phyloP scores from a whole-genome alignment of 2,113 vertebrate species.

The Tragelaphus strepsiceros region DNA sequence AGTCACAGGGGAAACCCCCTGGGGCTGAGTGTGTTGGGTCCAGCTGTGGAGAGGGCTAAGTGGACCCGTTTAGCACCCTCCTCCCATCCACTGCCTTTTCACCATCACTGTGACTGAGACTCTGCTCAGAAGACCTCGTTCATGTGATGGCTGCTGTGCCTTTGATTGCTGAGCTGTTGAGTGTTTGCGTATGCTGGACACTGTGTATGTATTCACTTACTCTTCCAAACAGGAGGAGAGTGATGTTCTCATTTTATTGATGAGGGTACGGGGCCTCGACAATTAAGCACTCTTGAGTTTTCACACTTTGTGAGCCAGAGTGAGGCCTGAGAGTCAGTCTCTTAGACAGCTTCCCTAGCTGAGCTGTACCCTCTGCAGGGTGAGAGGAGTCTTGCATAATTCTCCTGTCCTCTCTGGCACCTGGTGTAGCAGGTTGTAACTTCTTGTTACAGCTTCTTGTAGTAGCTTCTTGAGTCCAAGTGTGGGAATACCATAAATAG shows the following conservation, averaged over 20 bases:
- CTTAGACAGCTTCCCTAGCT: background rate
- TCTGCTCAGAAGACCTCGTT: background rate
- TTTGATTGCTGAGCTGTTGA: background rate
- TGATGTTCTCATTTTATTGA: background rate
- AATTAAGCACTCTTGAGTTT: background rate
- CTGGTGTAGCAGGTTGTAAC: background rate
- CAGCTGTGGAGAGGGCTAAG: background rate
- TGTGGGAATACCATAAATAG: background rate
- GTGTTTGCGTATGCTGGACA: background rate
- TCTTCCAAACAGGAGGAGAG: background rate
- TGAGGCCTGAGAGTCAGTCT: background rate
- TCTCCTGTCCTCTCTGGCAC: background rate
- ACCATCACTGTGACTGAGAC: rapidly evolving
- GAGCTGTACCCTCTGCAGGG: background rate
- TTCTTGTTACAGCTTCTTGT: background rate
- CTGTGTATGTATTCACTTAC: background rate
- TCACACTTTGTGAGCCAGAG: background rate
- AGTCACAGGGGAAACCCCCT: too few relatives aligned
- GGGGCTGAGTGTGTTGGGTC: background rate
- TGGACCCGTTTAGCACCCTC: background rate
- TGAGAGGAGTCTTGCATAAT: background rate
- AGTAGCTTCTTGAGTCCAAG: background rate
- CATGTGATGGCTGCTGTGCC: background rate
- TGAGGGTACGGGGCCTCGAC: background rate
- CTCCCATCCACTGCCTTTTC: background rate